phyloP scores from a whole-genome alignment of 2,113 vertebrate species.

The Amia ocellicauda region DNA sequence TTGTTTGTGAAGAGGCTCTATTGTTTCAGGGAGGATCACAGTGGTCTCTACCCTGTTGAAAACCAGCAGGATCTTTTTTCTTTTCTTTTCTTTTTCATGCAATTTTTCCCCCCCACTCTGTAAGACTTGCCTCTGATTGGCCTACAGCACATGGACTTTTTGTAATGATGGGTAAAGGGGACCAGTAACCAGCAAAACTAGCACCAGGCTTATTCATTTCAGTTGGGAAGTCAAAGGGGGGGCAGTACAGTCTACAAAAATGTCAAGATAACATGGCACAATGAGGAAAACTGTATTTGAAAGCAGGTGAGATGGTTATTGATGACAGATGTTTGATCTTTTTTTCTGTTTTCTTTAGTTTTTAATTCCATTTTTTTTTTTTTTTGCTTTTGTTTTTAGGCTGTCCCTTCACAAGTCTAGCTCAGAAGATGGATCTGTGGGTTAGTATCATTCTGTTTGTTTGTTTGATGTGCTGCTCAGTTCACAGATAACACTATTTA shows the following conservation, averaged over 20 bases:
- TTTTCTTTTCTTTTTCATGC: constrained; percentile 9
- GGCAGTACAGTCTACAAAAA: constrained; percentile 27
- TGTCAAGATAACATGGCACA: constrained; percentile 36
- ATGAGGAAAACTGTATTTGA: constrained; percentile 55
- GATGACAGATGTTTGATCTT: too few relatives aligned
- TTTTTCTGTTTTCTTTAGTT: background rate
- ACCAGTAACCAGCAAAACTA: constrained; percentile 16
- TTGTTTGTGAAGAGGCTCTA: constrained; percentile 45
- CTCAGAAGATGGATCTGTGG: constrained; percentile 88
- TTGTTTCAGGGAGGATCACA: constrained; percentile 53
- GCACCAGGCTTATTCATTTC: background rate
- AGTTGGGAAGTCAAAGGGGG: constrained; percentile 14
- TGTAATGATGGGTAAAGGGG: constrained; percentile 32
- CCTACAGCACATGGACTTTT: constrained; percentile 17
- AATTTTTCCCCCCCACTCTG: background rate
- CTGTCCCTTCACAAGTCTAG: constrained; percentile 88
- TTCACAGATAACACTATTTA: too few relatives aligned
- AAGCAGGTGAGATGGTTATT: constrained; percentile 44
- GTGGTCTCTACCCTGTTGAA: constrained; percentile 48
- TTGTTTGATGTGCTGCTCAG: too few relatives aligned
- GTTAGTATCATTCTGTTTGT: constrained; percentile 63
- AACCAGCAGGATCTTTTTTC: constrained; percentile 28
- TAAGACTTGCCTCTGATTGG: constrained; percentile 36
- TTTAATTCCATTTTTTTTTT: background rate
- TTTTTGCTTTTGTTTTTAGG: constrained; percentile 58